phyloP scores from a whole-genome alignment of 1,140 invertebrate genomes.

The Alviniconcha marisindica region DNA sequence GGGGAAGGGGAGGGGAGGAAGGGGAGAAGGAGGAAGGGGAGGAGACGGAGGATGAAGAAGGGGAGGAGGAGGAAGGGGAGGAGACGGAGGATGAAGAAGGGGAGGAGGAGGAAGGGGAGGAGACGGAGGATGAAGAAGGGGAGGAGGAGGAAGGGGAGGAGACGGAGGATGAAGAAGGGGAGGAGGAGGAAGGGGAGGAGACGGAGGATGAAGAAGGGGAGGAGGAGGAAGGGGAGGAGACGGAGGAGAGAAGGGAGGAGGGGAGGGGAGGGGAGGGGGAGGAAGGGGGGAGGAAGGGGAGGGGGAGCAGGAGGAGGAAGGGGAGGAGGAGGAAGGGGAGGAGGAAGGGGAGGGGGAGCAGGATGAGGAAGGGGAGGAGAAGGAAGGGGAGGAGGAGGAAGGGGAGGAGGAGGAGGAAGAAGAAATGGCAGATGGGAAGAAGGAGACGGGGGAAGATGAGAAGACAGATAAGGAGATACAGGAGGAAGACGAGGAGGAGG shows the following conservation, averaged over 20 bases:
- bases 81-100: no score
- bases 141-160: slow-evolving; percentile 4
- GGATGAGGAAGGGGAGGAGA: no score
- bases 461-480: background rate
- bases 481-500: background rate
- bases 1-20: no score
- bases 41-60: background rate
- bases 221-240: slow-evolving; percentile 5
- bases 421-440: background rate
- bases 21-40: background rate
- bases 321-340: background rate
- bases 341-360: no score
- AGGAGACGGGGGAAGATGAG: background rate
- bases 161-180: background rate
- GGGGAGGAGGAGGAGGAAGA: no score
- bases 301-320: background rate
- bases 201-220: background rate
- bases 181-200: background rate
- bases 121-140: no score
- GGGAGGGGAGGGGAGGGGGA: background rate
- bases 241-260: background rate
- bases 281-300: background rate
- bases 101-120: no score
- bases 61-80: background rate
- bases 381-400: no score